Evolutionary conservation across 2,888 invertebrate genomes (phyloP).

Genomic region (Galerucella pusilla): DNA sequence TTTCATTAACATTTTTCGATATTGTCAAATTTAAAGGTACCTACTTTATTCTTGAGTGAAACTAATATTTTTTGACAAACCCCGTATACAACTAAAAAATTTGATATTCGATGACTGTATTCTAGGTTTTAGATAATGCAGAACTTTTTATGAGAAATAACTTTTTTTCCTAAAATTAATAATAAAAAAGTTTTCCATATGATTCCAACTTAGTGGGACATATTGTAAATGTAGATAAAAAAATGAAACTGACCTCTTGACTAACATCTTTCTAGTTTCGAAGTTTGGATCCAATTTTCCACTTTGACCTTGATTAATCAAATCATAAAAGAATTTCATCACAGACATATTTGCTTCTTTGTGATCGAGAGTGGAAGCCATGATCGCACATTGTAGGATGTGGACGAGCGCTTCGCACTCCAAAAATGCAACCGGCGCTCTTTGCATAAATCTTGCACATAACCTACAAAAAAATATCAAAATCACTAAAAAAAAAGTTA

Average conservation of each 20-base stretch:
- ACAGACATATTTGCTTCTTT: constrained; percentile 96
- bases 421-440: constrained; percentile 85
- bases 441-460: constrained; percentile 75
- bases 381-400: constrained; percentile 84
- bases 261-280: constrained; percentile 65
- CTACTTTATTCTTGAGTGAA: too few species aligned
- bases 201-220: too few species aligned
- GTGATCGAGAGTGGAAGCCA: constrained; percentile 89
- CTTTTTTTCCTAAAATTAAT: too few species aligned
- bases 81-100: too few species aligned
- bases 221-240: too few species aligned
- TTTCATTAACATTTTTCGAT: too few species aligned
- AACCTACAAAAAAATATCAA: constrained; percentile 66
- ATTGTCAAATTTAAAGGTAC: too few species aligned
- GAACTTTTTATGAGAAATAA: too few species aligned
- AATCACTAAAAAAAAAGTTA: neutral
- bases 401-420: constrained; percentile 78
- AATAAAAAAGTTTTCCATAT: too few species aligned
- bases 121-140: too few species aligned
- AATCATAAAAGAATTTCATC: constrained; percentile 94
- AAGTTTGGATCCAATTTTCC: constrained; percentile 62
- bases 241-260: constrained; percentile 61
- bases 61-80: too few species aligned
- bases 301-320: constrained; percentile 69
- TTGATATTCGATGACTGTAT: too few species aligned